Conservation (phyloP, 1,140 invertebrate species). For the Euwallacea similis region DNA sequence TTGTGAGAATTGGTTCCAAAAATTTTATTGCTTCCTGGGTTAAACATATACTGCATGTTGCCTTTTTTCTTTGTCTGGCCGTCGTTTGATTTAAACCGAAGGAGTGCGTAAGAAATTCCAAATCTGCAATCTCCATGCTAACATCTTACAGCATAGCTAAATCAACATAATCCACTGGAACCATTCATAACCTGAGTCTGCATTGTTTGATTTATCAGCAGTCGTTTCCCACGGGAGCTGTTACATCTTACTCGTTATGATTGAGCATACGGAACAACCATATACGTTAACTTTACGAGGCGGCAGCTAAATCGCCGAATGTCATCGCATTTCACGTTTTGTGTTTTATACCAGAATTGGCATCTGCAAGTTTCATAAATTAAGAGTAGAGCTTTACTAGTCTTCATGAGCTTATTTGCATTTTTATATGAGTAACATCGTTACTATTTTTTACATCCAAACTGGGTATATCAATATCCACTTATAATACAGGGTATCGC, state of each 20-base stretch:
- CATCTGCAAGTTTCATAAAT: constrained; percentile 17
- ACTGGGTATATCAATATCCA: no score
- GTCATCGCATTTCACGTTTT: constrained; percentile 34
- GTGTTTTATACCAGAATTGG: constrained; percentile 19
- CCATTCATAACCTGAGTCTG: background rate
- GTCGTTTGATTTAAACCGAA: no score
- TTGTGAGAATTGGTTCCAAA: background rate
- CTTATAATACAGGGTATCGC: no score
- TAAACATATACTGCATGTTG: background rate
- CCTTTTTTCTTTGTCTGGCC: background rate
- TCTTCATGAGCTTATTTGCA: no score
- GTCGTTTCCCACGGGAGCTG: constrained; percentile 39
- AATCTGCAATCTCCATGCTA: background rate
- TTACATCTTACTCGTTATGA: constrained; percentile 35
- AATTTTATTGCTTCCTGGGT: background rate
- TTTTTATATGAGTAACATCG: no score
- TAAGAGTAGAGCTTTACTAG: no score
- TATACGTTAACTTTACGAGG: constrained; percentile 36
- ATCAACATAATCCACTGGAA: background rate
- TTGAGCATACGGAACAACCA: constrained; percentile 33
- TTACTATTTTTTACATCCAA: no score
- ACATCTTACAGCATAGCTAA: background rate
- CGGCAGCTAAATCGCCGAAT: constrained; percentile 27
- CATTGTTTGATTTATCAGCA: constrained; percentile 36
- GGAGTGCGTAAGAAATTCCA: background rate